Conservation (phyloP, 2,113 vertebrate species). For the Cottus gobio region DNA sequence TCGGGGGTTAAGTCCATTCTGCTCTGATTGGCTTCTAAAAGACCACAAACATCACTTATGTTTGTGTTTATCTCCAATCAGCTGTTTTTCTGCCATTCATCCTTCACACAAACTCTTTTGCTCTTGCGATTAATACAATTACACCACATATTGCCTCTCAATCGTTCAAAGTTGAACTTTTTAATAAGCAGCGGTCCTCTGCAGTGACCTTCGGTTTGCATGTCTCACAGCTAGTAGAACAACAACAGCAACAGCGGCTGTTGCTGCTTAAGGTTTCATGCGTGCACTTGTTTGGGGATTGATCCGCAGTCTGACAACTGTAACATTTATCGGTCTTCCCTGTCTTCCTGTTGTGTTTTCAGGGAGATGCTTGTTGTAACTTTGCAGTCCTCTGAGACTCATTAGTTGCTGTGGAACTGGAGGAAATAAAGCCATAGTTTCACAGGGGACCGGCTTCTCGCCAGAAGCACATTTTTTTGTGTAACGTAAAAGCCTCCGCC, state of each 20-base stretch:
- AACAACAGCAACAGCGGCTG: background rate
- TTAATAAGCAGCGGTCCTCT: background rate
- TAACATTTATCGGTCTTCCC: slow-evolving; percentile 45
- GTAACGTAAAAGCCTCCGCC: slow-evolving; percentile 7
- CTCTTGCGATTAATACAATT: background rate
- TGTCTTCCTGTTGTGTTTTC: slow-evolving; percentile 48
- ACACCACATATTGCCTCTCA: background rate
- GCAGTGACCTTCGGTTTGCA: background rate
- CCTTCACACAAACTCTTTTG: background rate
- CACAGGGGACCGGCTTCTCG: slow-evolving; percentile 52
- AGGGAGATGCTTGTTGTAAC: slow-evolving; percentile 40
- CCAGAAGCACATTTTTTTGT: slow-evolving; percentile 37
- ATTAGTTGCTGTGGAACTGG: slow-evolving; percentile 62
- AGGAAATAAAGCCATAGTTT: slow-evolving; percentile 74
- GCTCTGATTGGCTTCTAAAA: background rate
- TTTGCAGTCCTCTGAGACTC: slow-evolving; percentile 48
- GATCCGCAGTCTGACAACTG: slow-evolving; percentile 32
- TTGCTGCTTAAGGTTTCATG: background rate
- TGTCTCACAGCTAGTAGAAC: background rate
- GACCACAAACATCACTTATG: background rate
- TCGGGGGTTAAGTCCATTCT: too few species aligned
- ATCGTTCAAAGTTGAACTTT: background rate
- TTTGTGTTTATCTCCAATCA: background rate
- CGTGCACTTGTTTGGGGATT: slow-evolving; percentile 24
- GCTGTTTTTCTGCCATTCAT: background rate